A percentile compares a stretch with the other conserved stretches of the same genome.
Conservation (phyloP, 2,113 vertebrate species). For the Himantopus leucocephalus region DNA sequence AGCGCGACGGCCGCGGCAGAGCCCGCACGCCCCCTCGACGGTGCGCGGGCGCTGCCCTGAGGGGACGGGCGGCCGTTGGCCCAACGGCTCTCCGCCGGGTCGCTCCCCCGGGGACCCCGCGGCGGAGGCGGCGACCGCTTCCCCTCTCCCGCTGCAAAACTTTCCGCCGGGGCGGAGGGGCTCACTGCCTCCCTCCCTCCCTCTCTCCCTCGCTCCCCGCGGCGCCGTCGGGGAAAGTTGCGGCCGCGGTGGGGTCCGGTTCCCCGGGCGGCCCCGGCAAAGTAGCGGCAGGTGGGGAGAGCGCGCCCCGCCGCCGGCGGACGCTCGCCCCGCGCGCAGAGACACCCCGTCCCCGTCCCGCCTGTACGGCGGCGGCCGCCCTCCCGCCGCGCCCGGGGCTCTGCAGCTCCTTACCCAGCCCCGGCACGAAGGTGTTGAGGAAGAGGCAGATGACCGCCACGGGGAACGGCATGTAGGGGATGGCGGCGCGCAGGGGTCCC, state of each 20-base stretch:
- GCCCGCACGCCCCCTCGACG: not conserved
- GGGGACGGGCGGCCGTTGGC: not conserved
- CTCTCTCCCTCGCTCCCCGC: not conserved
- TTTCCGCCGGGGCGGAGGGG: not conserved
- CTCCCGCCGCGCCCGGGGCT: not conserved
- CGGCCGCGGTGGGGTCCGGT: not conserved
- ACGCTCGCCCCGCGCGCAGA: too few species aligned
- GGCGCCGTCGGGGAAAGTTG: not conserved
- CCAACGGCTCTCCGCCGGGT: too few species aligned
- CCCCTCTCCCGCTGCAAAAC: not conserved
- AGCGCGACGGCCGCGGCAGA: not conserved
- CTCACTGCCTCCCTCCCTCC: not conserved
- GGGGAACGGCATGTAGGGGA: slow-evolving; percentile 96
- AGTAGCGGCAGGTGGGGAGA: not conserved
- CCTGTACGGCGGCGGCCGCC: not conserved
- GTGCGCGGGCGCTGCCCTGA: too few species aligned
- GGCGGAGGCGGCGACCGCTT: not conserved
- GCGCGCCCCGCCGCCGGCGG: not conserved
- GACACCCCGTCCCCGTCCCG: not conserved
- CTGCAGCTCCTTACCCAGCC: slow-evolving; percentile 84
- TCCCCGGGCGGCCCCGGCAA: not conserved
- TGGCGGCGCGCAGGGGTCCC: slow-evolving; percentile 89
- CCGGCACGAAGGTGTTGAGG: slow-evolving; percentile 96
- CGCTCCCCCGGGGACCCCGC: not conserved
- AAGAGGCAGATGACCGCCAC: slow-evolving; percentile 94